A percentile compares a stretch with the other conserved stretches of the same genome.
Evolutionary conservation across 2,888 invertebrate genomes (phyloP).

Genomic region (Chrysina gloriosa): DNA sequence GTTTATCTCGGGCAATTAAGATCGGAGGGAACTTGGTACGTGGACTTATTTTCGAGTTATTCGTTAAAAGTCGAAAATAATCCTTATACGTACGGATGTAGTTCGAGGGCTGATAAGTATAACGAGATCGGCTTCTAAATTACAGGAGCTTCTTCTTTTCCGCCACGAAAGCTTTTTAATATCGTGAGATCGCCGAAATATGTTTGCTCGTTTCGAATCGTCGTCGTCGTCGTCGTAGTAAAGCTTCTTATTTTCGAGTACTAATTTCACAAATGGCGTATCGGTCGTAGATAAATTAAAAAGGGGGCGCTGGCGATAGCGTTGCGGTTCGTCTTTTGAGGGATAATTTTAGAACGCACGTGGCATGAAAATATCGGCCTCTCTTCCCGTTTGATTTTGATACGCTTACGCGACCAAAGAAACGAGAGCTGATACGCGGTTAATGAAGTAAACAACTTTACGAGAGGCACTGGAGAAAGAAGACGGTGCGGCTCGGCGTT

Average conservation of each 20-base stretch:
- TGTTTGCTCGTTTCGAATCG: no score
- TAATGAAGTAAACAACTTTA: constrained; percentile 22
- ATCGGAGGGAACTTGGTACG: neutral
- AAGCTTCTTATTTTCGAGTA: neutral
- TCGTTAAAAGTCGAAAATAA: neutral
- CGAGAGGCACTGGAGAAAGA: no score
- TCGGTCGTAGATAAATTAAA: constrained; percentile 18
- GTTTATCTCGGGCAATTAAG: constrained; percentile 15
- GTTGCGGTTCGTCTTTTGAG: neutral
- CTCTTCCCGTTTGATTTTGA: constrained; percentile 26
- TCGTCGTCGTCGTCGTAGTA: no score
- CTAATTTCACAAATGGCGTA: constrained; percentile 3
- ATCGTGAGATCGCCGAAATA: neutral
- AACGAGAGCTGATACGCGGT: constrained; percentile 1
- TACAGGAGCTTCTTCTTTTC: no score
- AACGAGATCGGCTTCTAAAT: no score
- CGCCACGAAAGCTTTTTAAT: neutral
- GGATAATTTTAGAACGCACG: constrained; percentile 20
- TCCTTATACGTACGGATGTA: no score
- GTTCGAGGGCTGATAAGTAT: no score
- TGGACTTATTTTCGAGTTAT: neutral
- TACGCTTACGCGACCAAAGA: constrained; percentile 27
- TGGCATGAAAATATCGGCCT: constrained; percentile 2
- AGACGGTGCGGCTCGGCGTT: no score
- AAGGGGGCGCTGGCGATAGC: neutral